Evolutionary conservation across 2,888 invertebrate genomes (phyloP).

Genomic region (Vesta saturnalis): DNA sequence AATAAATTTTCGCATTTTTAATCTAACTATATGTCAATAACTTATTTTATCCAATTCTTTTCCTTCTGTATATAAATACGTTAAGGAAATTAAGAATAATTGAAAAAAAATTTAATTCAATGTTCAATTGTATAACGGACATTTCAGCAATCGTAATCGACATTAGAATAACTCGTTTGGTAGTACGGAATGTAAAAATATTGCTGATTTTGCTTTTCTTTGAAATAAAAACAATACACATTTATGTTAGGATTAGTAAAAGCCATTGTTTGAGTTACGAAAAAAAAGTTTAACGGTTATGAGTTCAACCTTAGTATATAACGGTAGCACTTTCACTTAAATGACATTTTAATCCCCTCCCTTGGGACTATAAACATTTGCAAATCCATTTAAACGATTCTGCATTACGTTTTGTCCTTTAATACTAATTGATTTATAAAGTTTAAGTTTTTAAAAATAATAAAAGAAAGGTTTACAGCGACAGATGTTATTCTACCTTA

Average conservation of each 20-base stretch:
- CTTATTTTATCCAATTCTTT: background rate
- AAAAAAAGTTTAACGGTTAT: background rate
- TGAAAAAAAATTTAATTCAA: too few relatives aligned
- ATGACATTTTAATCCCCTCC: conserved; percentile 1
- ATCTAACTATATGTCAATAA: background rate
- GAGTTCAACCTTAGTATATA: background rate
- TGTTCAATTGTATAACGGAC: too few relatives aligned
- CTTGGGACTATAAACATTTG: conserved; percentile 1
- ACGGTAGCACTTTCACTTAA: conserved; percentile 1
- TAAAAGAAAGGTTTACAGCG: too few relatives aligned
- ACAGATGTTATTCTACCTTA: too few relatives aligned
- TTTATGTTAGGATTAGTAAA: background rate
- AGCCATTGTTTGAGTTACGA: background rate
- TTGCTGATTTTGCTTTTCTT: too few relatives aligned
- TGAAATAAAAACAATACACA: background rate
- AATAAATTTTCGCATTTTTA: background rate
- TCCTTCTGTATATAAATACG: too few relatives aligned
- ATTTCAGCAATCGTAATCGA: too few relatives aligned
- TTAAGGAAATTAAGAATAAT: background rate
- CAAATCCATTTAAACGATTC: background rate
- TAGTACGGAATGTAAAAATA: too few relatives aligned
- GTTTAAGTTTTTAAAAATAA: background rate
- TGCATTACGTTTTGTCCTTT: conserved; percentile 1
- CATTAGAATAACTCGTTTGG: too few relatives aligned
- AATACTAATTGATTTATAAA: conserved; percentile 1